Evolutionary conservation across 1,140 invertebrate genomes (phyloP).

Genomic region (Oedothorax gibbosus): DNA sequence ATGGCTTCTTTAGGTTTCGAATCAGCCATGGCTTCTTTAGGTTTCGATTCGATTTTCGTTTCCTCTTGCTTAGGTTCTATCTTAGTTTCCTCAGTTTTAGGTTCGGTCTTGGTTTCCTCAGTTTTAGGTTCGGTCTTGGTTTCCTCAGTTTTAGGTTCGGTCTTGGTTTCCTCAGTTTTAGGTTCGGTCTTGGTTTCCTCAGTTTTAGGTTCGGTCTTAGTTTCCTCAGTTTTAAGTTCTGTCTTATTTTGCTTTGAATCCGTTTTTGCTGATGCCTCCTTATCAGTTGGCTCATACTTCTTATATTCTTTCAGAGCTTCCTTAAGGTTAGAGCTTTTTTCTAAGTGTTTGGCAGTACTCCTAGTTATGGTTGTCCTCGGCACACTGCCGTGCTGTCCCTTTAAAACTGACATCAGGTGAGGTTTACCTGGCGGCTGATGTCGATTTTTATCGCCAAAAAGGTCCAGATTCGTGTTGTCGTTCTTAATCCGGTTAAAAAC

Average conservation of each 20-base stretch:
- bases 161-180: no score
- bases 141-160: no score
- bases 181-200: not conserved
- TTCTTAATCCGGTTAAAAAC: not conserved
- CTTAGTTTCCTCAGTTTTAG: no score
- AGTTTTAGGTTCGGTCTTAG: not conserved
- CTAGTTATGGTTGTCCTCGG: conserved; percentile 6
- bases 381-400: not conserved
- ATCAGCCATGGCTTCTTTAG: no score
- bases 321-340: not conserved
- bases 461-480: not conserved
- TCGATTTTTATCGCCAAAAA: not conserved
- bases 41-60: no score
- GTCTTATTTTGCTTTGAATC: not conserved
- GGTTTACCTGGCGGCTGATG: not conserved
- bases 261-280: not conserved
- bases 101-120: no score
- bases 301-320: conserved; percentile 13
- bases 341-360: not conserved
- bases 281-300: not conserved
- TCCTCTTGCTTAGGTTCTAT: no score
- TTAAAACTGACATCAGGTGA: not conserved
- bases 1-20: no score
- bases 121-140: no score
- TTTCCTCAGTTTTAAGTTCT: not conserved